Evolutionary conservation across 1,140 invertebrate species (phyloP), one percentile per base, ranked within the genome.

Genomic region (Drosophila melanica): DNA sequence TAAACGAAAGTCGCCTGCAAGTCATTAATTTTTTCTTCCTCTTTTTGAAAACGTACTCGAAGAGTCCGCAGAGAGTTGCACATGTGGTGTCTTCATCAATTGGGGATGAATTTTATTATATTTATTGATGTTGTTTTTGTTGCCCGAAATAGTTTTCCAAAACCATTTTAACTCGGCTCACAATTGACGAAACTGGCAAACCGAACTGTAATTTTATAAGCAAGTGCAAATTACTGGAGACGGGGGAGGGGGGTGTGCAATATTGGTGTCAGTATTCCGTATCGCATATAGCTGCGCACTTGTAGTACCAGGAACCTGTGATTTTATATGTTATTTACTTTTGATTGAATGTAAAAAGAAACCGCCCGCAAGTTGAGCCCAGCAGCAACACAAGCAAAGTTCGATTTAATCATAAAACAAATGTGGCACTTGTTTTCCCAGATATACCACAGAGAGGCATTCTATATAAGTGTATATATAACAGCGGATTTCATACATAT

Each of bases 301-400:
- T 78, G 47, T 53, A 45, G 60, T 66, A 75, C 75, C 33, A 69
- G 27, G 59, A 75, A 76, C 71, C 65, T 62, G 35, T 58, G 55
- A 37, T 62, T 18, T 39, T 44, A 58, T 67, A 20, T 27, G 48
- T 44, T 79, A 53, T 71, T 79, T 76, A 59, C 60, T 78, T 77
- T 82, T 73, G 65, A 47, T 54, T 48, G 64, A 81, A 81, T 70
- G 60, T 44, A 81, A 79, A 75, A 73, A 69, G 58, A 58, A 84
- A 41, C 65, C 42, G 62, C 50, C n/a, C 67, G 74, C 42, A 74
- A 77, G 35, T 35, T 50, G 63, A 72, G 35, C 41, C 65, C 54
- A n/a, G n/a, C n/a, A n/a, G n/a, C n/a, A 44, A 55, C 37, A 11
- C 42, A 48, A 50, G 41, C 39, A 39, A 55, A 42, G 48, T 75